A percentile compares a stretch with the other conserved stretches of the same genome.
Conservation (phyloP, 2,888 invertebrate genomes). For the Nomada ferruginata region DNA sequence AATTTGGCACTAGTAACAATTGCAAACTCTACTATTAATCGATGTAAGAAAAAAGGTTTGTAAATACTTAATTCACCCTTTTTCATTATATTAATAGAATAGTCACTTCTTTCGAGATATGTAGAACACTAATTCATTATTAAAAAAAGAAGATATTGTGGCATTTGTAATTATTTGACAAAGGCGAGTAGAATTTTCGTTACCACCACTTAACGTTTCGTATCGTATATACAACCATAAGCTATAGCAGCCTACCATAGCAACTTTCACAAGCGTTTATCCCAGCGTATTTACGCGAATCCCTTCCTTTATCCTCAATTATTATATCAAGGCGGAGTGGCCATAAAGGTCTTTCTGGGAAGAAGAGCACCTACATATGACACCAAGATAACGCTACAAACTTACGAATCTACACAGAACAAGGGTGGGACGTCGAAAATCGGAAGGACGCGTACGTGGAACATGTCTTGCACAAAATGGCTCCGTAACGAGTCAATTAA, state of each 20-base stretch:
- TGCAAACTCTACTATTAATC: too few species aligned
- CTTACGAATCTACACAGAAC: slow-evolving; percentile 1
- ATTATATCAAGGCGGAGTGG: slow-evolving; percentile 39
- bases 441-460: slow-evolving; percentile 63
- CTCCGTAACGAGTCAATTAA: slow-evolving; percentile 83
- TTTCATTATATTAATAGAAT: too few species aligned
- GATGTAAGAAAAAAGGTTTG: too few species aligned
- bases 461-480: slow-evolving; percentile 75
- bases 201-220: too few species aligned
- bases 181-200: too few species aligned
- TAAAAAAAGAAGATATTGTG: too few species aligned
- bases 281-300: not conserved
- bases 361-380: not conserved
- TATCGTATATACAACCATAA: too few species aligned
- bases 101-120: too few species aligned
- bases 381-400: not conserved
- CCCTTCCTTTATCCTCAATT: slow-evolving; percentile 18
- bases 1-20: too few species aligned
- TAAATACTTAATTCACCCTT: too few species aligned
- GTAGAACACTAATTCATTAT: too few species aligned
- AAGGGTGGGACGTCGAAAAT: slow-evolving; percentile 34
- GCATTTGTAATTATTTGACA: too few species aligned
- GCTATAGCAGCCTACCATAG: not conserved
- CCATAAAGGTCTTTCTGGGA: slow-evolving; percentile 8
- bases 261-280: not conserved